A percentile compares a stretch with the other conserved stretches of the same genome.
These are phyloP conservation scores for Tragelaphus imberbis DNA, from an alignment of 2,113 vertebrate genomes.

Conservation along the genomic window DNA sequence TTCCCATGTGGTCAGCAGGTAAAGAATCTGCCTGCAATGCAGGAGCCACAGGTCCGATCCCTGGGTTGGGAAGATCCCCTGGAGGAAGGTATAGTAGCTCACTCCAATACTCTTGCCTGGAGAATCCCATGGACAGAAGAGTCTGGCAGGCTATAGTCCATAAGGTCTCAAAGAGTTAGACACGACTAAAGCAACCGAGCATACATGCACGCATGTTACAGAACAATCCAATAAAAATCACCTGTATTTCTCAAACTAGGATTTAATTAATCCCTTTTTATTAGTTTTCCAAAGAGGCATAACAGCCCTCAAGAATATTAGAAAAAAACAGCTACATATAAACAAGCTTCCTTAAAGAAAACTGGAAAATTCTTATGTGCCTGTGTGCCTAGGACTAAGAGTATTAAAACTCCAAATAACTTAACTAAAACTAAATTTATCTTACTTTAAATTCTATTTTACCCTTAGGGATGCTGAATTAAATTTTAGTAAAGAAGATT, in stretches of 20 bases:
- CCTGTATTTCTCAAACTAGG: not conserved
- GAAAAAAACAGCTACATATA: not conserved
- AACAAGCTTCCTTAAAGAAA: not conserved
- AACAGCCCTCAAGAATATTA: not conserved
- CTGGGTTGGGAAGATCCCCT: not conserved
- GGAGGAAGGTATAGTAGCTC: not conserved
- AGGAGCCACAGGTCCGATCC: not conserved
- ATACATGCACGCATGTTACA: not conserved
- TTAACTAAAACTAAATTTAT: constrained; percentile 3
- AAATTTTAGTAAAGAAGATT: constrained; percentile 34
- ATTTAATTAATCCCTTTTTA: not conserved
- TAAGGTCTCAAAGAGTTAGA: not conserved
- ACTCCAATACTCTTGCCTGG: not conserved
- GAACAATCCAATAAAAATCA: not conserved
- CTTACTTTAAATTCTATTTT: constrained; percentile 12
- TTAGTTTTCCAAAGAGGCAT: not conserved
- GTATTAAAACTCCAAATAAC: not conserved
- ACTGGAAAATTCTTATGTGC: not conserved
- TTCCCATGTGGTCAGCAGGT: not conserved
- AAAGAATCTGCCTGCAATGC: not conserved
- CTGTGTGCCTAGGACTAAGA: not conserved
- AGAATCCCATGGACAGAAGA: not conserved
- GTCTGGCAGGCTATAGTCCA: not conserved
- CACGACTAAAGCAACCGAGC: not conserved
- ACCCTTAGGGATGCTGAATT: not conserved